Conservation (phyloP, 2,888 invertebrate species). For the Tetrapedia diversipes region DNA sequence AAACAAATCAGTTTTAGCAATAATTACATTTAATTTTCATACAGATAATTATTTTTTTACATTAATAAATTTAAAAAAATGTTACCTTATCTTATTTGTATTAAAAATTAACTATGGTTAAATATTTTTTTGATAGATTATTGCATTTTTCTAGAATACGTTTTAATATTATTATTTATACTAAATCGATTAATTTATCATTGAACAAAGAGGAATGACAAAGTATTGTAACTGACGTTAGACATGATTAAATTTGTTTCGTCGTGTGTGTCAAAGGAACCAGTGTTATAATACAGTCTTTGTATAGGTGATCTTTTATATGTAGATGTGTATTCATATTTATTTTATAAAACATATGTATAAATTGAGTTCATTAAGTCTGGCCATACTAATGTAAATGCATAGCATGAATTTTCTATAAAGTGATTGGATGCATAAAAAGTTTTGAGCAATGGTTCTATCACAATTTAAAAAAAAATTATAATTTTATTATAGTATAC, state of each 20-base stretch:
- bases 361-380: too few relatives aligned
- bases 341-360: neutral
- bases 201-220: conserved; percentile 38
- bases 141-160: neutral
- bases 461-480: too few relatives aligned
- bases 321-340: neutral
- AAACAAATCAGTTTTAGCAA: conserved; percentile 1
- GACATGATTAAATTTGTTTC: conserved; percentile 47
- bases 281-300: conserved; percentile 1
- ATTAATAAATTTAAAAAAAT: conserved; percentile 1
- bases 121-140: conserved; percentile 2
- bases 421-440: too few relatives aligned
- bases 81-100: conserved; percentile 36
- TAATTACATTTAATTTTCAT: conserved; percentile 6
- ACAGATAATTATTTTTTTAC: conserved; percentile 15
- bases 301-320: neutral
- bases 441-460: too few relatives aligned
- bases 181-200: conserved; percentile 29
- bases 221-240: conserved; percentile 42
- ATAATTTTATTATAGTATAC: too few relatives aligned
- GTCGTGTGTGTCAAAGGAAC: conserved; percentile 23
- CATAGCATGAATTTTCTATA: too few relatives aligned
- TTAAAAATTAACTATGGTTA: conserved; percentile 22
- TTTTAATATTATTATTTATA: conserved; percentile 14
- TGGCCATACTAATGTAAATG: too few relatives aligned